These are phyloP conservation scores for Danionella dracula DNA, from an alignment of 2,797 vertebrate species.

Conservation along the genomic window DNA sequence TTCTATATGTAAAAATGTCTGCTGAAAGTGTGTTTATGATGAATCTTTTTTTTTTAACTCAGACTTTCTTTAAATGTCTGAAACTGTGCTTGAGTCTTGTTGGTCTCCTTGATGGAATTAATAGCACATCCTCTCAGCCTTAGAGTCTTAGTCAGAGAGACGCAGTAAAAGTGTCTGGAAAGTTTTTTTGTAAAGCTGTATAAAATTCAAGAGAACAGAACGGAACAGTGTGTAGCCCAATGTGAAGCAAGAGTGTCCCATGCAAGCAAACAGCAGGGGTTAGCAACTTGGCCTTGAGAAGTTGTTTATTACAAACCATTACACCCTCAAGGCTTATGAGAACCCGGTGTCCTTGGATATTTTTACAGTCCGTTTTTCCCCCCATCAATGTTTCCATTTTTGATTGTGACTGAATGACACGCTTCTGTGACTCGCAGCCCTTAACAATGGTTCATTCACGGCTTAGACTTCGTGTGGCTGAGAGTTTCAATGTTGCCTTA, in stretches of 20 bases:
- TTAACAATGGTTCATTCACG: neutral
- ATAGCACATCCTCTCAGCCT: slow-evolving; percentile 40
- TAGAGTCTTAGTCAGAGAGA: slow-evolving; percentile 48
- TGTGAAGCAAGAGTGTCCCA: slow-evolving; percentile 52
- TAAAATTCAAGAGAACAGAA: slow-evolving; percentile 48
- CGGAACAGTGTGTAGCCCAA: slow-evolving; percentile 37
- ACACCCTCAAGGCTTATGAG: neutral
- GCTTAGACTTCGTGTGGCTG: neutral
- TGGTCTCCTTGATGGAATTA: slow-evolving; percentile 38
- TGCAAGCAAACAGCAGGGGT: slow-evolving; percentile 36
- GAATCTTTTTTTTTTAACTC: neutral
- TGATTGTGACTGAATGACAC: neutral
- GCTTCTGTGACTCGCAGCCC: neutral
- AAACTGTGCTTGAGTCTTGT: slow-evolving; percentile 10
- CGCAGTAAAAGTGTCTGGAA: slow-evolving; percentile 49
- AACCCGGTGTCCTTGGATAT: neutral
- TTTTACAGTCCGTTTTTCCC: too few relatives aligned
- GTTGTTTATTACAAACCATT: slow-evolving; percentile 2
- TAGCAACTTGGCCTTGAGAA: slow-evolving; percentile 9
- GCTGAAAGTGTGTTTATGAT: neutral
- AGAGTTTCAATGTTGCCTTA: neutral
- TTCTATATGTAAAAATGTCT: neutral
- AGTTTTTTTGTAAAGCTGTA: slow-evolving; percentile 44
- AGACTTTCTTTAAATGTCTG: slow-evolving; percentile 33
- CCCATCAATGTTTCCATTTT: neutral